Conservation (phyloP, 2,797 vertebrate genomes). For the Euthynnus affinis region DNA sequence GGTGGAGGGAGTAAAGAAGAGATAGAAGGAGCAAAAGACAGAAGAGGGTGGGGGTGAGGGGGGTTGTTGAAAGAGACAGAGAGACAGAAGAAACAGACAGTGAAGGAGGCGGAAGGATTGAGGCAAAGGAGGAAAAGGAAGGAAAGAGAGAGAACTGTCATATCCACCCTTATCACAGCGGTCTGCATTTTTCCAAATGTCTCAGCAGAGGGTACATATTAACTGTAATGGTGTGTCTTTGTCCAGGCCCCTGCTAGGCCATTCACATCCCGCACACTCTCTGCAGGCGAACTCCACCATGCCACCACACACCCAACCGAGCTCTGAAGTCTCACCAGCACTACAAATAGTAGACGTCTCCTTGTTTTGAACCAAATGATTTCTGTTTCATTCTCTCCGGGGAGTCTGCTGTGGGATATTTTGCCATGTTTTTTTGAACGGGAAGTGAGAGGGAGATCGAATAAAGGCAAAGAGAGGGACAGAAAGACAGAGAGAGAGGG, state of each 20-base stretch:
- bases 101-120: slow-evolving; percentile 55
- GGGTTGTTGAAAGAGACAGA: slow-evolving; percentile 53
- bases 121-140: slow-evolving; percentile 55
- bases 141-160: slow-evolving; percentile 73
- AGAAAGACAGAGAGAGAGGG: background rate
- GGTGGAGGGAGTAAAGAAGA: slow-evolving; percentile 49
- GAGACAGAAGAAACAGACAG: slow-evolving; percentile 51
- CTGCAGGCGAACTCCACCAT: slow-evolving; percentile 49
- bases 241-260: slow-evolving; percentile 60
- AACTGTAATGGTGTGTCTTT: slow-evolving; percentile 78
- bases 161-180: slow-evolving; percentile 81
- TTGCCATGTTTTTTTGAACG: slow-evolving; percentile 18
- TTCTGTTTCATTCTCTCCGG: slow-evolving; percentile 16
- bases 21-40: slow-evolving; percentile 50
- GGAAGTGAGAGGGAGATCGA: slow-evolving; percentile 14
- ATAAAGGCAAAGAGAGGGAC: background rate
- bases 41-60: background rate
- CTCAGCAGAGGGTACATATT: slow-evolving; percentile 78
- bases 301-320: slow-evolving; percentile 33
- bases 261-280: slow-evolving; percentile 51
- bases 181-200: slow-evolving; percentile 79
- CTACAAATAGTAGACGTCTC: slow-evolving; percentile 31
- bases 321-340: slow-evolving; percentile 40
- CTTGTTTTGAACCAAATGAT: slow-evolving; percentile 40
- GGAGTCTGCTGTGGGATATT: slow-evolving; percentile 23